Percentiles rank a stretch among this genome's conserved stretches.
phyloP scores from a whole-genome alignment of 2,113 vertebrate species.

The Colossoma macropomum region DNA sequence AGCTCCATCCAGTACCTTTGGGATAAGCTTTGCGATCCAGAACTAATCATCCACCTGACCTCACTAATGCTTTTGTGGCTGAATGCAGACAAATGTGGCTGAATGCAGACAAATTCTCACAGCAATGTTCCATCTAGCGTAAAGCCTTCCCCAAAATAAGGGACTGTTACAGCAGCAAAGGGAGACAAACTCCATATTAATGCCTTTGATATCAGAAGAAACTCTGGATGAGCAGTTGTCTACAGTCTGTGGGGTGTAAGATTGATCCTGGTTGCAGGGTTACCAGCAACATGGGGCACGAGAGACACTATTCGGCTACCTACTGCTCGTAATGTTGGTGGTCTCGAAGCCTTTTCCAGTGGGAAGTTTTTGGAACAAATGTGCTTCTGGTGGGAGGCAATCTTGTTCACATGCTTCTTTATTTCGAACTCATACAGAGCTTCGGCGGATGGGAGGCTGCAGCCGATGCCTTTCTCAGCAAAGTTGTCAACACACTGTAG shows the following conservation, averaged over 20 bases:
- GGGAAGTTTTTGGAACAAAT: background rate
- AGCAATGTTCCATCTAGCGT: too few relatives aligned
- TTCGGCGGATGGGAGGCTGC: background rate
- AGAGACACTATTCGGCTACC: background rate
- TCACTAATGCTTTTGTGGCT: too few relatives aligned
- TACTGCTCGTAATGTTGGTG: background rate
- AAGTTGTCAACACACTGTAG: background rate
- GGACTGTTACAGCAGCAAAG: too few relatives aligned
- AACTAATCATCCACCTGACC: too few relatives aligned
- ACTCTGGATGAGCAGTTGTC: too few relatives aligned
- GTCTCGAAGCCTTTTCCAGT: background rate
- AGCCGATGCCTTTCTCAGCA: background rate
- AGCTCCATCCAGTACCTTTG: too few relatives aligned
- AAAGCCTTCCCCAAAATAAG: too few relatives aligned
- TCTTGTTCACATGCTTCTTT: background rate
- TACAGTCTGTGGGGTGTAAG: background rate
- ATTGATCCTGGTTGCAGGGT: background rate
- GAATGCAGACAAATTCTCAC: too few relatives aligned
- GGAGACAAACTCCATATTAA: too few relatives aligned
- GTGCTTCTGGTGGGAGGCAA: background rate
- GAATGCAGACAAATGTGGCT: too few relatives aligned
- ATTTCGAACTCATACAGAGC: background rate
- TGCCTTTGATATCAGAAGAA: too few relatives aligned
- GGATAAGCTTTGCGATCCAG: too few relatives aligned
- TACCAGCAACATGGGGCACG: background rate